These are phyloP conservation scores for Sminthurides aquaticus DNA, from an alignment of 2,888 invertebrate species.

Conservation along the genomic window DNA sequence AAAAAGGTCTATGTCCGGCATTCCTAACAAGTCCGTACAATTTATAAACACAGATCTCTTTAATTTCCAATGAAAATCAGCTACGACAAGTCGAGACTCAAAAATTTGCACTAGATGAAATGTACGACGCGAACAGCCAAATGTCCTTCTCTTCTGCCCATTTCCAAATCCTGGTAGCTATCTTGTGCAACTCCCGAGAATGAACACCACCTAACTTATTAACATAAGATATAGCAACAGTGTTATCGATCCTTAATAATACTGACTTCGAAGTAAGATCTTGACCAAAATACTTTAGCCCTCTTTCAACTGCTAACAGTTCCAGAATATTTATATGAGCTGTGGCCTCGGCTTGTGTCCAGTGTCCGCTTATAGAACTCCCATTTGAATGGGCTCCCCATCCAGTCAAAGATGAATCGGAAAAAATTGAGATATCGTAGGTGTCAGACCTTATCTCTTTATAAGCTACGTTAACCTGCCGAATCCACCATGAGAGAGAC, in stretches of 20 bases:
- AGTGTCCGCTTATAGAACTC: background rate
- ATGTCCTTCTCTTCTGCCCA: constrained; percentile 15
- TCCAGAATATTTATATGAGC: constrained; percentile 13
- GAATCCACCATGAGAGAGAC: background rate
- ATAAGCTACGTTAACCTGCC: too few relatives aligned
- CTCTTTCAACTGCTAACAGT: constrained; percentile 8
- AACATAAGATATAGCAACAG: constrained; percentile 18
- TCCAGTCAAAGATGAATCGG: background rate
- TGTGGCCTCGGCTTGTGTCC: background rate
- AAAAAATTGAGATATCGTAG: background rate
- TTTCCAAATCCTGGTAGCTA: constrained; percentile 22
- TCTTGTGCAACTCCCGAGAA: constrained; percentile 1
- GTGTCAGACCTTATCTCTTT: background rate
- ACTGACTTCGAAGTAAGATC: background rate
- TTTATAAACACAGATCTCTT: too few relatives aligned
- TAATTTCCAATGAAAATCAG: constrained; percentile 17
- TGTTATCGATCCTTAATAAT: constrained; percentile 12
- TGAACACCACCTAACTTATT: constrained; percentile 25
- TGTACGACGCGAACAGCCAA: constrained; percentile 22
- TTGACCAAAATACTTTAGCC: background rate
- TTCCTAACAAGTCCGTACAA: too few relatives aligned
- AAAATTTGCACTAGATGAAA: constrained; percentile 14
- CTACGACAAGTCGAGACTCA: background rate
- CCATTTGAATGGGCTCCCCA: background rate
- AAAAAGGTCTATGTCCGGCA: constrained; percentile 28